Evolutionary conservation across 2,888 invertebrate species (phyloP), one percentile per base, ranked within the genome.

Genomic region (Spialia ferax): DNA sequence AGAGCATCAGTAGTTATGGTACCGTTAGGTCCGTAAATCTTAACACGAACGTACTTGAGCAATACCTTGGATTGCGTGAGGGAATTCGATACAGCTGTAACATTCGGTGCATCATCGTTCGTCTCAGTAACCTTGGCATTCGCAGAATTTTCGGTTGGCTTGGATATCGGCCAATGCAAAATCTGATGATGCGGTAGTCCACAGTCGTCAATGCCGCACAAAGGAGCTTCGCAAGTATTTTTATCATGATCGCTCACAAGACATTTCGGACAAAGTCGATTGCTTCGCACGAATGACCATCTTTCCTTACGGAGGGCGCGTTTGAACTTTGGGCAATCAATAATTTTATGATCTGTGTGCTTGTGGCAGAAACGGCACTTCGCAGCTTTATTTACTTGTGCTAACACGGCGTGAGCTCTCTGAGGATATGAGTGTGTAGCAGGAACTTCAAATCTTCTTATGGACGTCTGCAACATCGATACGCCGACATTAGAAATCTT

Each of bases 401-500:
- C 6, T 18, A 56, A 56, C 10, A 56, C 56, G 10, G 15, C 15
- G 15, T 56, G 32, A 32, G 8, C 10, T 18, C 32, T 26, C 8
- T 54, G 54, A 8, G 54, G 22, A 11, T 26, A 6, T 54, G 26
- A 26, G 2, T 56, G 56, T 7, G 38, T n/a, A 45, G 10, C 45
- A 45, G 45, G 45, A 45, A 45, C 45, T 18, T 45, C 45, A 45
- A 45, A 45, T 45, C 45, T 45, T 18, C 45, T 18, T 18, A 45
- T 45, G 18, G 45, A 45, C 45, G 45, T 45, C 45, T 45, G 45
- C 3, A 45, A 45, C 45, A 45, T 45, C 18, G 45, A 45, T 45
- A 45, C 18, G 10, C 45, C 45, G 10, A 45, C 45, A 45, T 45
- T 56, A n/a, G 56, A 56, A 32, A 56, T 56, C 56, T 56, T 56